Evolutionary conservation across 2,797 vertebrate genomes (phyloP).

Genomic region (Enteromius argenteus): DNA sequence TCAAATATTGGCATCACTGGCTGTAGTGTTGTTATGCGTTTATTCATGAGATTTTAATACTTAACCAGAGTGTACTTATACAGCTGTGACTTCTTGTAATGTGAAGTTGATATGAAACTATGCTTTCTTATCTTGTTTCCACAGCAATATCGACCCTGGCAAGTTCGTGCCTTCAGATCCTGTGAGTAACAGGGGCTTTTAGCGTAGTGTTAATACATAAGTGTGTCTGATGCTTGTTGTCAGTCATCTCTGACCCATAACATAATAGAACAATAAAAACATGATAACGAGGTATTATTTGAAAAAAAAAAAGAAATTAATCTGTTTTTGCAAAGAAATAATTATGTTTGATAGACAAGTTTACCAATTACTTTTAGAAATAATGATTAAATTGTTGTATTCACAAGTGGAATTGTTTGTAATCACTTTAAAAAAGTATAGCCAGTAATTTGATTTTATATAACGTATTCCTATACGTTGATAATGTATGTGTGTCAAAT

Average conservation of each 20-base stretch:
- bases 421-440: background rate
- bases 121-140: constrained; percentile 26
- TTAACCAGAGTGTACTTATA: background rate
- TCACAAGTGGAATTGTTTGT: background rate
- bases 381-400: background rate
- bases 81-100: background rate
- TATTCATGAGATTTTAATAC: constrained; percentile 13
- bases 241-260: background rate
- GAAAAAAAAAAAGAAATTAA: no score
- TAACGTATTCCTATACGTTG: background rate
- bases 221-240: background rate
- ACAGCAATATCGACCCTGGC: constrained; percentile 77
- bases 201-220: background rate
- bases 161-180: constrained; percentile 74
- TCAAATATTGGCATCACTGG: no score
- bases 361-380: background rate
- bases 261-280: no score
- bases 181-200: constrained; percentile 71
- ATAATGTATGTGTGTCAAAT: background rate
- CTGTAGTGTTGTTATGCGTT: background rate
- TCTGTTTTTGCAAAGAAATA: no score
- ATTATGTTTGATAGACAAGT: background rate
- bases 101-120: constrained; percentile 6
- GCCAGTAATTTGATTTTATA: background rate
- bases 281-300: no score